phyloP scores from a whole-genome alignment of 2,888 invertebrate species.

The Hoplodrina ambigua region DNA sequence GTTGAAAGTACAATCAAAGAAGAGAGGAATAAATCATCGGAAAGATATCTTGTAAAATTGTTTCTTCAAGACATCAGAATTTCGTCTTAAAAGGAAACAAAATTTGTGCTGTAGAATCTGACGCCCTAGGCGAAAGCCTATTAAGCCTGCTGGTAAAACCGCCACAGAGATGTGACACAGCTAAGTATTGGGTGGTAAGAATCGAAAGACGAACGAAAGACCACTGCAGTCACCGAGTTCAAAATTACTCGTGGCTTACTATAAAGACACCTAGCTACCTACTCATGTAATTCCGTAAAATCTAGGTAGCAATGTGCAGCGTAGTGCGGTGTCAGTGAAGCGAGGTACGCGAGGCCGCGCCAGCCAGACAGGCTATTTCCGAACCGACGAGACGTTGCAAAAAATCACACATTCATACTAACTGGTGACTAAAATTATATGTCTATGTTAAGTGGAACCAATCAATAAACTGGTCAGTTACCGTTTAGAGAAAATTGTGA shows the following conservation, averaged over 20 bases:
- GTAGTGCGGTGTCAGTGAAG: constrained; percentile 35
- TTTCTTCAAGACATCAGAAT: too few relatives aligned
- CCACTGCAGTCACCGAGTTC: not conserved
- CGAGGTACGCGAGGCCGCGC: constrained; percentile 46
- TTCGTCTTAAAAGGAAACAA: too few relatives aligned
- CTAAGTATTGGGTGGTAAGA: not conserved
- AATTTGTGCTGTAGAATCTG: too few relatives aligned
- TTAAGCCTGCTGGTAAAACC: too few relatives aligned
- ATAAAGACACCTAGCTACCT: constrained; percentile 11
- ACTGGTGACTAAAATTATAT: constrained; percentile 55
- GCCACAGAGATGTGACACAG: too few relatives aligned
- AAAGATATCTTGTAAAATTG: too few relatives aligned
- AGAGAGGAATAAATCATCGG: too few relatives aligned
- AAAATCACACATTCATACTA: constrained; percentile 61
- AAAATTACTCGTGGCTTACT: constrained; percentile 3
- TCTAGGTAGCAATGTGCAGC: constrained; percentile 40
- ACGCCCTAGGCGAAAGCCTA: too few relatives aligned
- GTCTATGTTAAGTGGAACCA: constrained; percentile 51
- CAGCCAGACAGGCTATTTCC: constrained; percentile 72
- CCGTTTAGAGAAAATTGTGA: constrained; percentile 53
- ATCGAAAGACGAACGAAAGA: too few relatives aligned
- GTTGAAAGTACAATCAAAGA: too few relatives aligned
- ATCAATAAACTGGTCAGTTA: constrained; percentile 49
- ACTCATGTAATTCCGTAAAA: constrained; percentile 25
- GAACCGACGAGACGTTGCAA: constrained; percentile 64